Evolutionary conservation across 2,797 vertebrate genomes (phyloP), one percentile per base, ranked within the genome.

Genomic region (Molossus molossus): DNA sequence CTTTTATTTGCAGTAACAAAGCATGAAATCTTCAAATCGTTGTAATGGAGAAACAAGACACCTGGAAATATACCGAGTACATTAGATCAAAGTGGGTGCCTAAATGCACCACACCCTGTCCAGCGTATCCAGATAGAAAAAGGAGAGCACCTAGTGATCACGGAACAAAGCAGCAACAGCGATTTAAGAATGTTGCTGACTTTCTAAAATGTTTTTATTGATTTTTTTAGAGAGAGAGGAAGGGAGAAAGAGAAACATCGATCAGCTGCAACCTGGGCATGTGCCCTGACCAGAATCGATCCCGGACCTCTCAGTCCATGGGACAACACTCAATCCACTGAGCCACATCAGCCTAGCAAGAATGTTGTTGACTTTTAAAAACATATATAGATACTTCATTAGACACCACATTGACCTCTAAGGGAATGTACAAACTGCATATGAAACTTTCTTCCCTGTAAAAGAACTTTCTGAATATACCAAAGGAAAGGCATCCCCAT

Each of bases 301-400:
- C 40, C 40, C 6, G 40, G 40, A 45, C 40, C 40, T 45, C 40
- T 45, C 40, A 45, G 3, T 45, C 40, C 40, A 45, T 45, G 40
- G 40, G 40, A 45, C 40, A 45, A 45, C 40, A 45, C 40, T 33
- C 40, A 45, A 45, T 45, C 40, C 40, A 45, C 40, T 5, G 40
- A 45, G 6, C 40, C 40, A 45, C 40, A 45, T 45, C 40, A 45
- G 40, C 40, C 40, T 45, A 45, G 40, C 40, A 94, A 94, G 84
- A 2, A 40, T 91, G 55, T 83, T 89, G 86, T 97, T 96, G 95
- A 95, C 96, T 96, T 97, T 62, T 72, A 97, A 96, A 96, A 97
- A 95, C 60, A 64, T 76, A 48, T 55, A 20, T 96, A 91, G 89
- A 79, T 81, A 95, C 96, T 70, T 48, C 84, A 96, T 94, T 97